A percentile compares a stretch with the other conserved stretches of the same genome.
These are phyloP conservation scores for Latrodectus elegans DNA, from an alignment of 2,888 invertebrate species.

Conservation along the genomic window DNA sequence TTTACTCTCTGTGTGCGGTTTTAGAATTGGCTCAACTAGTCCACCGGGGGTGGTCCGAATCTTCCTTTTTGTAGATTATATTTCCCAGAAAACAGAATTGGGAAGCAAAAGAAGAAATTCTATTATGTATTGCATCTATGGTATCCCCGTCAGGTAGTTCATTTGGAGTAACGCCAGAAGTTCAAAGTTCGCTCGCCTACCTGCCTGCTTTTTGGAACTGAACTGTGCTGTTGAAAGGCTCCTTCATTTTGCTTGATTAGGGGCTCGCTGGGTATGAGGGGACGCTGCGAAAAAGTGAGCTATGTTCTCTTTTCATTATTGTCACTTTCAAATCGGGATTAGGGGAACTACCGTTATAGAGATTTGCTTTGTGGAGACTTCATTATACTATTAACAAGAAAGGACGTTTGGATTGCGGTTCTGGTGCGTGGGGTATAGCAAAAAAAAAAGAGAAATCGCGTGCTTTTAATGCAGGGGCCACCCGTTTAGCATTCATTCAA, in stretches of 20 bases:
- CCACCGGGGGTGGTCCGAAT: slow-evolving; percentile 46
- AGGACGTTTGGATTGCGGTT: not conserved
- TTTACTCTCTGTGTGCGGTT: not conserved
- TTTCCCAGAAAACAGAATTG: slow-evolving; percentile 34
- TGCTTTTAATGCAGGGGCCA: slow-evolving; percentile 20
- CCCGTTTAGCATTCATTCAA: slow-evolving; percentile 47
- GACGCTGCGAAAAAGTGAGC: slow-evolving; percentile 48
- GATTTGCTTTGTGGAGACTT: slow-evolving; percentile 35
- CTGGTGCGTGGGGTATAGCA: not conserved
- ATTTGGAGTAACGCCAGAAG: slow-evolving; percentile 38
- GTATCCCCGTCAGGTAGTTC: slow-evolving; percentile 43
- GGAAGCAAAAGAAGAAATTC: slow-evolving; percentile 9
- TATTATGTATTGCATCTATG: slow-evolving; percentile 4
- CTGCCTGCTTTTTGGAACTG: slow-evolving; percentile 37
- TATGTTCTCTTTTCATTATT: slow-evolving; percentile 43
- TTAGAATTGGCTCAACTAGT: slow-evolving; percentile 56
- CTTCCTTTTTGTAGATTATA: slow-evolving; percentile 10
- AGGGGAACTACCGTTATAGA: slow-evolving; percentile 25
- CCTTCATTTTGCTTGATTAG: slow-evolving; percentile 49
- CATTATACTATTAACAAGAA: slow-evolving; percentile 23
- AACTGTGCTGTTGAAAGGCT: slow-evolving; percentile 4
- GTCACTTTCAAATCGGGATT: slow-evolving; percentile 18
- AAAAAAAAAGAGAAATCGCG: not conserved
- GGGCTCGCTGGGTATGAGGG: slow-evolving; percentile 23
- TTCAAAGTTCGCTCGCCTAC: slow-evolving; percentile 38